Conservation (phyloP, 2,113 vertebrate genomes). For the Galemys pyrenaicus region DNA sequence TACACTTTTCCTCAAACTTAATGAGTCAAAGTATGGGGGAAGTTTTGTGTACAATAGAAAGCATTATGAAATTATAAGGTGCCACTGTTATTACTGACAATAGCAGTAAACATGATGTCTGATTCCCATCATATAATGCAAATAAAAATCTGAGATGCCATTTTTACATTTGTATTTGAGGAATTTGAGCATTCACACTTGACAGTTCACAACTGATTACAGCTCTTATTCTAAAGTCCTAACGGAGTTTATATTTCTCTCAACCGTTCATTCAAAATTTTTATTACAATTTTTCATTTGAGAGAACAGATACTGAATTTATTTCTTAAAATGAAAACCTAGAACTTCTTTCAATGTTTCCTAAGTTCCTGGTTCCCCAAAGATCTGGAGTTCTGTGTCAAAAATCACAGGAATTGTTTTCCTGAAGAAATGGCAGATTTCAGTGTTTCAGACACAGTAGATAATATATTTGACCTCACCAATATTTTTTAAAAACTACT, state of each 20-base stretch:
- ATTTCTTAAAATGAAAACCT: constrained; percentile 40
- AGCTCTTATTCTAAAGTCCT: neutral
- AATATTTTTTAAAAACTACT: neutral
- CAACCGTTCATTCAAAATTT: constrained; percentile 33
- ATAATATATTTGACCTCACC: neutral
- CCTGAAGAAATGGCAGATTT: neutral
- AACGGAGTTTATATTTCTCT: constrained; percentile 34
- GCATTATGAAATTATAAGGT: neutral
- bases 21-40: neutral
- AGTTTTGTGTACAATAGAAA: neutral
- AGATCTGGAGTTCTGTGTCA: neutral
- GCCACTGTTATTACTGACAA: neutral
- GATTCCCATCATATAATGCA: neutral
- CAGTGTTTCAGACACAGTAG: too few relatives aligned
- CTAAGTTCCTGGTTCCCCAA: neutral
- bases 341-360: neutral
- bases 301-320: neutral
- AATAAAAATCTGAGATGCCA: neutral
- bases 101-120: neutral
- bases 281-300: constrained; percentile 17
- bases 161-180: neutral
- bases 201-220: neutral
- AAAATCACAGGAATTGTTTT: neutral
- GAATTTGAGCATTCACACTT: too few relatives aligned
- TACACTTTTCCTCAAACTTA: neutral